Evolutionary conservation across 1,140 invertebrate species (phyloP), one percentile per base, ranked within the genome.

Genomic region (Sycophila sp.): DNA sequence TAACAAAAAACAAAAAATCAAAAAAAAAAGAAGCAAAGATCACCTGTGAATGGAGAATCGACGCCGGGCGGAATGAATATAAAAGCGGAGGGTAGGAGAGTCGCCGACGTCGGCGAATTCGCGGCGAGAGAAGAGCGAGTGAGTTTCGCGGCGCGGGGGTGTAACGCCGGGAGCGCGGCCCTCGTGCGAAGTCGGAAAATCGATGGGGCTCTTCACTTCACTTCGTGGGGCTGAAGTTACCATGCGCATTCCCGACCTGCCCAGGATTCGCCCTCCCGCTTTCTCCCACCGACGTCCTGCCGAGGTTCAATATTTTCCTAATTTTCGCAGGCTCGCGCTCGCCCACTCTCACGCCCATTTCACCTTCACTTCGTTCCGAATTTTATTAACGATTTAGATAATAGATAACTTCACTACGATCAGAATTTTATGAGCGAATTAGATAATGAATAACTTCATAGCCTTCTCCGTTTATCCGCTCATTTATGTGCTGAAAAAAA

Each of bases 171-270:
- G 22, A 67, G 32, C 40, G 19, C 40, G 19, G 28, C 28, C 66
- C 56, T 68, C 66, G 49, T 58, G 68, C 51, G 68, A 70, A 70
- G 68, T 70, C 68, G 68, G 62, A 70, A 73, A 65, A 65, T 70
- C 72, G 60, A 73, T 73, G 53, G 32, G 51, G 69, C 56, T 66
- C 63, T 71, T 71, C 63, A 66, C 69, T 65, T 71, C 24, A 71
- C 62, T 66, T 63, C 68, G 60, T 36, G 53, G 11, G 36, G 40
- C 55, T 55, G 67, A 69, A 69, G 67, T 69, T 55, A 69, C 67
- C n/a, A 69, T 63, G 67, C 67, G 67, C 59, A 62, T 63, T 69
- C 67, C 24, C 67, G 67, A 63, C 67, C 58, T 55, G 13, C 49
- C 67, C 59, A 42, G 42, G 55, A 59, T 49, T 55, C 34, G 55